phyloP scores from a whole-genome alignment of 2,113 vertebrate genomes.

The Poecilia latipinna region DNA sequence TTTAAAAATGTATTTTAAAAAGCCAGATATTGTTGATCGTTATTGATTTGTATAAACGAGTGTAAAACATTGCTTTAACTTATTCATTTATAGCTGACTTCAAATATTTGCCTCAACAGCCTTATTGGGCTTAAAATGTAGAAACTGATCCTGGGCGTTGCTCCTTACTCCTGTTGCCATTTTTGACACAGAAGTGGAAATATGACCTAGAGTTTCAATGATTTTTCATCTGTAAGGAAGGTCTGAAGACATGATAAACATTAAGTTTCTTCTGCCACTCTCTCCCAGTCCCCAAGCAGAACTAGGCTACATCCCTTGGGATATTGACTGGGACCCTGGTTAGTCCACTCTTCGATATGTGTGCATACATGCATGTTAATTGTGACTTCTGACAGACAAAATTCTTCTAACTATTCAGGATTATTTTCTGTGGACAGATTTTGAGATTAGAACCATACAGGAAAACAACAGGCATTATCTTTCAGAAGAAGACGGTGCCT shows the following conservation, averaged over 20 bases:
- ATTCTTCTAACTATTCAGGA: conserved; percentile 5
- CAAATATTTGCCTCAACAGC: no score
- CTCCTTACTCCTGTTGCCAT: background rate
- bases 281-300: conserved; percentile 42
- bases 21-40: no score
- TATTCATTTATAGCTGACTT: no score
- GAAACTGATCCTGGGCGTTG: background rate
- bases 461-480: background rate
- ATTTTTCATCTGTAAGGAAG: background rate
- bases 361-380: conserved; percentile 66
- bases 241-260: background rate
- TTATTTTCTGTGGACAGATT: conserved; percentile 23
- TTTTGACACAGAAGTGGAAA: background rate
- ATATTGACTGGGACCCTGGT: conserved; percentile 28
- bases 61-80: no score
- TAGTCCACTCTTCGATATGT: conserved; percentile 39
- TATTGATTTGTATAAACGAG: no score
- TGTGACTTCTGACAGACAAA: conserved; percentile 26
- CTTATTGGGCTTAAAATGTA: no score
- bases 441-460: background rate
- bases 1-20: no score
- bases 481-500: background rate
- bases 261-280: background rate
- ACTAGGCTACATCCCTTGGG: conserved; percentile 69
- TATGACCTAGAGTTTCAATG: background rate